Conservation (phyloP, 1,140 invertebrate genomes). For the Amphibalanus amphitrite region DNA sequence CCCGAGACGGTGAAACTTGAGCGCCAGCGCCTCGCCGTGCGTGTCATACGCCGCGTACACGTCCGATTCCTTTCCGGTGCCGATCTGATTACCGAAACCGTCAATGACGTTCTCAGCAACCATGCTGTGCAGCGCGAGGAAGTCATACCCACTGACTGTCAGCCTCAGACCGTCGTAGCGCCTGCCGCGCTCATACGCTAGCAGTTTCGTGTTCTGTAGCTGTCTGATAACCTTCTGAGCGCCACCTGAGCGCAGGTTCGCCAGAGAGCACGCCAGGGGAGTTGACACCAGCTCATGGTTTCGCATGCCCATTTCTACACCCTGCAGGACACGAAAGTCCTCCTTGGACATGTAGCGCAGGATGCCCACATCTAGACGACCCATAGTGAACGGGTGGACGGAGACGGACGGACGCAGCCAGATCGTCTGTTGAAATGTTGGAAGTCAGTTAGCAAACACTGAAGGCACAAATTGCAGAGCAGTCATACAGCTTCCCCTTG, state of each 20-base stretch:
- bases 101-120: constrained; percentile 53
- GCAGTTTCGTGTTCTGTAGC: constrained; percentile 69
- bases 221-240: constrained; percentile 80
- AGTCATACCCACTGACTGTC: constrained; percentile 94
- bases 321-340: constrained; percentile 84
- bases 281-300: constrained; percentile 94
- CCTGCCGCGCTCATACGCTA: constrained; percentile 84
- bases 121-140: constrained; percentile 79
- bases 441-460: too few species aligned
- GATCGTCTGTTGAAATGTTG: too few species aligned
- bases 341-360: constrained; percentile 75
- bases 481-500: too few species aligned
- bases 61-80: constrained; percentile 47
- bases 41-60: constrained; percentile 22
- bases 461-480: too few species aligned
- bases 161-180: constrained; percentile 91
- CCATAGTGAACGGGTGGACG: constrained; percentile 58
- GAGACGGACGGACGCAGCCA: too few species aligned
- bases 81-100: constrained; percentile 95
- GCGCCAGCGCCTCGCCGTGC: constrained; percentile 37
- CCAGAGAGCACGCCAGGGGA: constrained; percentile 76
- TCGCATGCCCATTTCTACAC: constrained; percentile 83
- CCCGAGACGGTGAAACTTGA: constrained; percentile 89
- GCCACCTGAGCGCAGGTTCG: constrained; percentile 79
- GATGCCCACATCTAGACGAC: constrained; percentile 77